Evolutionary conservation across 2,113 vertebrate genomes (phyloP).

Genomic region (Mixornis gularis): DNA sequence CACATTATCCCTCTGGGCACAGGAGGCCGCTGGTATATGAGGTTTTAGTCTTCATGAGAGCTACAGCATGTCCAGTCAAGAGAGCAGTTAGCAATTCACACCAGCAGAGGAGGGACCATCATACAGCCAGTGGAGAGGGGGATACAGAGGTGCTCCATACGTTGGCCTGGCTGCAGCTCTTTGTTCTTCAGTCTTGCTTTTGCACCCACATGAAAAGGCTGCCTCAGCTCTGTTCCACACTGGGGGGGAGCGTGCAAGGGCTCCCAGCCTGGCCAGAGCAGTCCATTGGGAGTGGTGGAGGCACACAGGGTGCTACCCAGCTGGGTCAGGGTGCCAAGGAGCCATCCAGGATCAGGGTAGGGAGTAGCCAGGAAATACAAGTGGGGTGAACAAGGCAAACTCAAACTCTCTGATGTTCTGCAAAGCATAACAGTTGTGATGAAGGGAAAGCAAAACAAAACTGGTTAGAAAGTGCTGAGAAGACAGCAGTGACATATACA

Average conservation of each 20-base stretch:
- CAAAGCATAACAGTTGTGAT: not conserved
- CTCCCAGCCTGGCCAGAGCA: not conserved
- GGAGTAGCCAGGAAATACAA: not conserved
- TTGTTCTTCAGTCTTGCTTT: not conserved
- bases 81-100: not conserved
- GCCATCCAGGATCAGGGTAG: rapidly evolving
- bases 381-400: not conserved
- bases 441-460: not conserved
- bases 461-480: not conserved
- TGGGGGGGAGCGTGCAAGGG: rapidly evolving
- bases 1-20: not conserved
- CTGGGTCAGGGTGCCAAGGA: not conserved
- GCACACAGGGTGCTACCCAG: not conserved
- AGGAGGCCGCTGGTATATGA: rapidly evolving
- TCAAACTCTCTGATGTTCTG: not conserved
- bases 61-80: not conserved
- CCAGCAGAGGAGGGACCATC: not conserved
- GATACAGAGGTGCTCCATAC: not conserved
- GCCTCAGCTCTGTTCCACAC: rapidly evolving
- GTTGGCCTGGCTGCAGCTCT: not conserved
- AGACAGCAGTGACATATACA: not conserved
- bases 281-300: rapidly evolving
- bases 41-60: not conserved
- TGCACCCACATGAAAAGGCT: not conserved
- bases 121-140: not conserved